Evolutionary conservation across 2,797 vertebrate species (phyloP).

Genomic region (Lemur catta): DNA sequence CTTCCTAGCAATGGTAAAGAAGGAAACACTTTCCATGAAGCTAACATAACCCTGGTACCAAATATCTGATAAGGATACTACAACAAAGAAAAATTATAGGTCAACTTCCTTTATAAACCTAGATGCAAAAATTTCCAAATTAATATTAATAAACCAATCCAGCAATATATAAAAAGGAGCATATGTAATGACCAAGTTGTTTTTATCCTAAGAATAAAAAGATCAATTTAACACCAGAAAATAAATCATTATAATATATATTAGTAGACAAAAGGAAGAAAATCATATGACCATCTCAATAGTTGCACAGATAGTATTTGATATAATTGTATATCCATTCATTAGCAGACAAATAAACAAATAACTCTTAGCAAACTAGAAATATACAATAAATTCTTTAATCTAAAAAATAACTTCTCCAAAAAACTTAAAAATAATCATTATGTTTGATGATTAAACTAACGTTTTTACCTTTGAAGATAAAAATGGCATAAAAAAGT

Average conservation of each 20-base stretch:
- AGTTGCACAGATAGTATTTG: background rate
- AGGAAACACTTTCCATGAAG: background rate
- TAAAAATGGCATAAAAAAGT: background rate
- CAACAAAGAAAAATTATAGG: background rate
- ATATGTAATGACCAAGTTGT: background rate
- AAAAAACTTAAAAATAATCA: background rate
- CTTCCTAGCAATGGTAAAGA: slow-evolving; percentile 14
- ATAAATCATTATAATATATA: background rate
- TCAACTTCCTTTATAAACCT: background rate
- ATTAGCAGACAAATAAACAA: background rate
- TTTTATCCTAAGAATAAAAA: slow-evolving; percentile 1
- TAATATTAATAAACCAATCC: background rate
- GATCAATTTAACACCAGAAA: background rate
- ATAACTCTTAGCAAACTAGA: background rate
- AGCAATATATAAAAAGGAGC: background rate
- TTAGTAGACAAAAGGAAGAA: background rate
- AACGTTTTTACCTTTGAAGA: background rate
- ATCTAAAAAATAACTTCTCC: background rate
- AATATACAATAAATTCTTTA: background rate
- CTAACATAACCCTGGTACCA: background rate
- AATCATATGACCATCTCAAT: background rate
- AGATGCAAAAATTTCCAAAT: slow-evolving; percentile 1
- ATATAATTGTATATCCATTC: background rate
- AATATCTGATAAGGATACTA: background rate
- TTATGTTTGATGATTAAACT: background rate